Percentiles rank a stretch among this genome's conserved stretches.
Evolutionary conservation across 2,113 vertebrate genomes (phyloP).

Genomic region (Calypte anna): DNA sequence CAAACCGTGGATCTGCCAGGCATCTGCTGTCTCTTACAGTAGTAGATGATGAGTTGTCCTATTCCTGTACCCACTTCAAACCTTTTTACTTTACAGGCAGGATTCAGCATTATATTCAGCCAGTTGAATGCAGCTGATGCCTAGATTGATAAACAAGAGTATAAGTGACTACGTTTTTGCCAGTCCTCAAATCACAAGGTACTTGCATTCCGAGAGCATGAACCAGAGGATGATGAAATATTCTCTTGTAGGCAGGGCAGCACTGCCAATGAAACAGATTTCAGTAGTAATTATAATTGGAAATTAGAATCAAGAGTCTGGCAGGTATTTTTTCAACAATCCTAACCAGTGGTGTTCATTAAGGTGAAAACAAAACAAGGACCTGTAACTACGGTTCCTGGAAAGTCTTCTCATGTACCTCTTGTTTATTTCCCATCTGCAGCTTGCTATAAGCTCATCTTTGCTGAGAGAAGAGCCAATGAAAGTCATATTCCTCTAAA

Average conservation of each 20-base stretch:
- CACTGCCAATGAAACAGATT: background rate
- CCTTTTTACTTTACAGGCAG: background rate
- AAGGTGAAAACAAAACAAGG: background rate
- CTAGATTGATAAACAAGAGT: background rate
- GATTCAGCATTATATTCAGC: background rate
- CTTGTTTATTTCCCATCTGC: background rate
- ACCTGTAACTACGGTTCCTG: background rate
- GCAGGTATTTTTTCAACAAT: background rate
- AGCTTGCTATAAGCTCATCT: background rate
- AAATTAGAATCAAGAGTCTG: background rate
- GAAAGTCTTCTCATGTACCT: background rate
- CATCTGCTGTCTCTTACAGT: background rate
- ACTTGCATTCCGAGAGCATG: background rate
- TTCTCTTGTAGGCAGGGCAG: background rate
- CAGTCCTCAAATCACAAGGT: background rate
- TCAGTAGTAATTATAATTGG: background rate
- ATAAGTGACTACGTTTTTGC: background rate
- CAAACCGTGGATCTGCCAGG: background rate
- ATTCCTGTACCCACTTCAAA: background rate
- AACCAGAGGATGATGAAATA: background rate
- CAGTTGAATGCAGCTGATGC: background rate
- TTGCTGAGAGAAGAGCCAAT: background rate
- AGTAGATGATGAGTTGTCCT: background rate
- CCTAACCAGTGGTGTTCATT: background rate
- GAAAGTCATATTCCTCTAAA: background rate